Evolutionary conservation across 2,888 invertebrate genomes (phyloP), one percentile per base, ranked within the genome.

Genomic region (Pediacus dermestoides): DNA sequence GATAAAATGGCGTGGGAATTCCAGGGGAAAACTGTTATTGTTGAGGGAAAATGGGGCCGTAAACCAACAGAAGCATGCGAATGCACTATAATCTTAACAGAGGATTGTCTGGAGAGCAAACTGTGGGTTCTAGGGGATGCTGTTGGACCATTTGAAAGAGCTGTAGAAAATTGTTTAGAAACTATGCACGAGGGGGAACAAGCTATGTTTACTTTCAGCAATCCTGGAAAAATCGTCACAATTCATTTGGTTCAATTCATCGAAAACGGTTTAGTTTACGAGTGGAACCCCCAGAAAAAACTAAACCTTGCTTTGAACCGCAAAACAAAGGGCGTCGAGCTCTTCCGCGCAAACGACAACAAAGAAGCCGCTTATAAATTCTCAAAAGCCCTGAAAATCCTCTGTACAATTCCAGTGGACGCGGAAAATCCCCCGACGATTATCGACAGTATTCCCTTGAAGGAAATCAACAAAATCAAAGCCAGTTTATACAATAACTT

Each of bases 401-500:
- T 90, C 3, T 76, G 83, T 42, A 83, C 84, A 0, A 72, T 82
- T 39, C 79, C 76, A 3, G 61, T 74, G 10, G 53, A 66, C 33
- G 67, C 69, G 25, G 60, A 76, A 44, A 49, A 58, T 10, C 60
- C 64, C 31, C 69, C 70, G 1, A 70, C 73, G n/a, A 61, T 67
- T 4, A 67, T 80, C 4, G 74, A 74, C 25, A 72, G 72, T 2
- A 68, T 78, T 15, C 57, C 63, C 16, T 55, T 73, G 0, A 63
- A 70, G 4, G 74, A 78, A 37, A 71, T 86, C 47, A 62, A 75
- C 21, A 68, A 70, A 34, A 64, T 86, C 4, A 79, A 85, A 63
- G 68, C 79, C 6, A 80, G 78, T 51, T 70, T 90, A 4, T 87
- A 85, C 61, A 85, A 86, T 50, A 93, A 93, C 67, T 71, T 92